phyloP scores from a whole-genome alignment of 2,888 invertebrate species.

The Exocentrus adspersus region DNA sequence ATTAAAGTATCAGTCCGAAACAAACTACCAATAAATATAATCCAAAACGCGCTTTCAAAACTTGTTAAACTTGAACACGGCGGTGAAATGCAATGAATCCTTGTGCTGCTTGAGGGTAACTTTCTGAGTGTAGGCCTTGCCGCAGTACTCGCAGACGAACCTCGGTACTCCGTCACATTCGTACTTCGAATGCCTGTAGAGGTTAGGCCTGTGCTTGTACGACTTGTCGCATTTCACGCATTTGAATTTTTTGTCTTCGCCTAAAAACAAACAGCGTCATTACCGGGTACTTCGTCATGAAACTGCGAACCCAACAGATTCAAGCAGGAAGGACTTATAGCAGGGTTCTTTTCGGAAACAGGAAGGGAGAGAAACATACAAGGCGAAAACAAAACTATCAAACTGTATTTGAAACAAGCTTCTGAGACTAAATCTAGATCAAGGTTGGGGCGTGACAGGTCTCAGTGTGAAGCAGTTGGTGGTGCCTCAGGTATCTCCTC shows the following conservation, averaged over 20 bases:
- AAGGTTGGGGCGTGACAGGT: slow-evolving; percentile 7
- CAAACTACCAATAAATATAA: too few relatives aligned
- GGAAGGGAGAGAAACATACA: too few relatives aligned
- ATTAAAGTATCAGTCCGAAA: too few relatives aligned
- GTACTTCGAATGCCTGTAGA: slow-evolving; percentile 73
- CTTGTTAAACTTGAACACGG: slow-evolving; percentile 40
- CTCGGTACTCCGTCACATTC: slow-evolving; percentile 77
- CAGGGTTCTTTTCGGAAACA: too few relatives aligned
- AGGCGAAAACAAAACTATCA: too few relatives aligned
- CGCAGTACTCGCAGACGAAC: slow-evolving; percentile 50
- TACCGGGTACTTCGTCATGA: too few relatives aligned
- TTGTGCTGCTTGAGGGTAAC: slow-evolving; percentile 49
- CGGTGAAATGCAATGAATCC: slow-evolving; percentile 42
- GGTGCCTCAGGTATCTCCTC: slow-evolving; percentile 47
- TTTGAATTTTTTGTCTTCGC: slow-evolving; percentile 38
- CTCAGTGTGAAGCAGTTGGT: slow-evolving; percentile 40
- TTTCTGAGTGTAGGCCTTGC: slow-evolving; percentile 53
- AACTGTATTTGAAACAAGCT: too few relatives aligned
- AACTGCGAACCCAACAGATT: not conserved
- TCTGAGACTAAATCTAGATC: not conserved
- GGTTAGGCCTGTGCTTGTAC: slow-evolving; percentile 49
- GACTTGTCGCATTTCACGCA: slow-evolving; percentile 48
- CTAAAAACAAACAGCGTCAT: slow-evolving; percentile 16
- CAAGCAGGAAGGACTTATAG: not conserved
- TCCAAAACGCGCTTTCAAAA: too few relatives aligned